Evolutionary conservation across 1,140 invertebrate genomes (phyloP), one percentile per base, ranked within the genome.

Genomic region (Bombus difficillimus): DNA sequence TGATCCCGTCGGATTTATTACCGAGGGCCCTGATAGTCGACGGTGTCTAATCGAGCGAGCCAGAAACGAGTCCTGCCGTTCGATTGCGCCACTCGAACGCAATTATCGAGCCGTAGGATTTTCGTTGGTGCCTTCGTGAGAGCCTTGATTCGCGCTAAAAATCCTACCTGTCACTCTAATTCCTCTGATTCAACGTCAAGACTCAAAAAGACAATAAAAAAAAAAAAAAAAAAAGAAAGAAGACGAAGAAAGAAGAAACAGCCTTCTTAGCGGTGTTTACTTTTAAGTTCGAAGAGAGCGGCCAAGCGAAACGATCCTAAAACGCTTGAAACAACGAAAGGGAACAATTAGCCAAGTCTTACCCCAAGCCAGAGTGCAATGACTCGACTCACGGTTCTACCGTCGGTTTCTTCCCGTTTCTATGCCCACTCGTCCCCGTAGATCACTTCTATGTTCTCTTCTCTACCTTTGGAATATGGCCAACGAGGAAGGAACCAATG

Each of bases 311-410:
- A 74, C 39, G 75, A 28, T 39, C 18, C 62, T 18, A 28, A 62
- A 62, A 62, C n/a, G 77, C n/a, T 66, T 39, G 41, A 28, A 59
- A 47, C 66, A 28, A 59, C 59, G 59, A 68, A 64, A 62, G 37
- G 78, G 66, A 74, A 82, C 69, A 57, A 86, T 74, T 68, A 57
- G 69, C 62, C 47, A n/a, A 4, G 15, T 59, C 47, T 81, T 75
- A 81, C 59, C 71, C 59, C 22, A 22, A 13, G 37, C 18, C 37
- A 15, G 74, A 83, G 81, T 77, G 85, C 85, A 86, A 77, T 47
- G 78, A 81, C 84, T 86, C 66, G 66, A 83, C 85, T 86, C 66
- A 76, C 81, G 73, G 68, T 64, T 86, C 39, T 47, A 66, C 59
- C 59, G 59, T 62, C 12, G 72, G 62, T 75, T 28, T 77, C 66